phyloP scores from a whole-genome alignment of 2,797 vertebrate genomes.

The Morus bassanus region DNA sequence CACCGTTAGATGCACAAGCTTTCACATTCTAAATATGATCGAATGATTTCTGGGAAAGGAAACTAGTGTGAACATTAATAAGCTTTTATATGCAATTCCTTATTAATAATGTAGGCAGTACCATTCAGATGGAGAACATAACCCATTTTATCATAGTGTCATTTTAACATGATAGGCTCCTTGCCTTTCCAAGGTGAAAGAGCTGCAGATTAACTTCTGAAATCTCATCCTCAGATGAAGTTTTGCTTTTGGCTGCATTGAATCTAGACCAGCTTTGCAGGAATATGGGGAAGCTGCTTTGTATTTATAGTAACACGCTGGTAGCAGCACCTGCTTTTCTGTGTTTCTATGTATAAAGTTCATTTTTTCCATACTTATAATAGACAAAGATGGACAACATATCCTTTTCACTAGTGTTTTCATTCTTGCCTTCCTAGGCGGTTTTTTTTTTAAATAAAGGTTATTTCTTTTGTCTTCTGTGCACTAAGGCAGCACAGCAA shows the following conservation, averaged over 20 bases:
- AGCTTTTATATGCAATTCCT: not conserved
- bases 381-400: not conserved
- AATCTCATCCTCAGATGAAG: not conserved
- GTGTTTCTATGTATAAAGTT: not conserved
- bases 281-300: not conserved
- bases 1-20: not conserved
- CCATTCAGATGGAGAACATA: not conserved
- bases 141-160: not conserved
- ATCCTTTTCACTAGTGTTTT: not conserved
- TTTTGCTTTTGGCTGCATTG: not conserved
- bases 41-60: not conserved
- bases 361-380: not conserved
- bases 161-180: not conserved
- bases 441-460: not conserved
- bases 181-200: not conserved
- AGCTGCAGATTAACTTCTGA: not conserved
- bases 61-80: not conserved
- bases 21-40: not conserved
- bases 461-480: not conserved
- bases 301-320: not conserved
- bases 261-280: not conserved
- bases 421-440: not conserved
- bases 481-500: not conserved
- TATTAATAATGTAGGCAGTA: slow-evolving; percentile 8
- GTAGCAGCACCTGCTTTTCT: not conserved